These are phyloP conservation scores for Oncorhynchus keta DNA, from an alignment of 2,113 vertebrate species.

Conservation along the genomic window DNA sequence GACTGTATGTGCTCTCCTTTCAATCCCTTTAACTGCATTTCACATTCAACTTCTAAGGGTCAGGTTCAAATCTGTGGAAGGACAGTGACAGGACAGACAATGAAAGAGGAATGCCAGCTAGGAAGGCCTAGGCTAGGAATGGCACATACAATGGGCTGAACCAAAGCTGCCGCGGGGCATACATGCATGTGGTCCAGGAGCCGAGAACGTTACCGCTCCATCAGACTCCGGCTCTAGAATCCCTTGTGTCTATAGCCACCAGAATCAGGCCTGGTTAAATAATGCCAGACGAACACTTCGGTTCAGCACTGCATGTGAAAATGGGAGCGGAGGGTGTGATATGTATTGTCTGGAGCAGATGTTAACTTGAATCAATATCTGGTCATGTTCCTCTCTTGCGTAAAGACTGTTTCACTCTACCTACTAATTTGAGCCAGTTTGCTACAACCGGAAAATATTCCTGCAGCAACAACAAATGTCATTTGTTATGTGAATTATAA, in stretches of 20 bases:
- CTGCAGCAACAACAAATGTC: too few relatives aligned
- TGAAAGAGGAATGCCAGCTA: too few relatives aligned
- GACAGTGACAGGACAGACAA: too few relatives aligned
- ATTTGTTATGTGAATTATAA: too few relatives aligned
- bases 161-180: too few relatives aligned
- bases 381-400: conserved; percentile 55
- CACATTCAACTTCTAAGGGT: background rate
- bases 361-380: conserved; percentile 68
- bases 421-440: too few relatives aligned
- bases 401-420: background rate
- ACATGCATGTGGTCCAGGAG: too few relatives aligned
- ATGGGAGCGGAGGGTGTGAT: conserved; percentile 49
- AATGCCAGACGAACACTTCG: conserved; percentile 46
- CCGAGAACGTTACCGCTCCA: too few relatives aligned
- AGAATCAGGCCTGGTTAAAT: conserved; percentile 49
- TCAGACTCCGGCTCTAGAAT: background rate
- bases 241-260: background rate
- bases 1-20: conserved; percentile 11
- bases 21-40: conserved; percentile 32
- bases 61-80: too few relatives aligned
- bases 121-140: too few relatives aligned
- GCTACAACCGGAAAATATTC: too few relatives aligned
- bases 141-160: too few relatives aligned
- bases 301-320: conserved; percentile 45
- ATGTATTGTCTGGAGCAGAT: conserved; percentile 57